phyloP scores from a whole-genome alignment of 2,888 invertebrate species.

The Pterobdella sp. region DNA sequence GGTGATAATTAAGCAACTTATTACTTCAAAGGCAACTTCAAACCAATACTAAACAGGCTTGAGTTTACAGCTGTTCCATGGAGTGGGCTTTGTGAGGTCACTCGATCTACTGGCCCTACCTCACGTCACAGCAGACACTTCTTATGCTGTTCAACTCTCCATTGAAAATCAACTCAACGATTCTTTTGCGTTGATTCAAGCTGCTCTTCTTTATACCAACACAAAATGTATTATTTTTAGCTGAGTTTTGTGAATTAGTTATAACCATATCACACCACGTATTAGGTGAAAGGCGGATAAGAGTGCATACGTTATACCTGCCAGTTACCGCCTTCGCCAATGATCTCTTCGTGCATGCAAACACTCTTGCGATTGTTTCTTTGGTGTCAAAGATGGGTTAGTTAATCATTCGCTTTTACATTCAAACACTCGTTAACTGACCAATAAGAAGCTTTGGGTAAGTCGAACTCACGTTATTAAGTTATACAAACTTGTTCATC shows the following conservation, averaged over 20 bases:
- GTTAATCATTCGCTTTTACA: conserved; percentile 37
- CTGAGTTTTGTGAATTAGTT: not conserved
- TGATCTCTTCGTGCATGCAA: conserved; percentile 79
- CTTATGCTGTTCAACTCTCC: conserved; percentile 92
- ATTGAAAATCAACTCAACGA: conserved; percentile 69
- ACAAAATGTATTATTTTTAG: conserved; percentile 61
- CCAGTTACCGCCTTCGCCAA: conserved; percentile 76
- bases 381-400: conserved; percentile 89
- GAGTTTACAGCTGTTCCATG: conserved; percentile 94
- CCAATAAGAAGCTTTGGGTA: too few relatives aligned
- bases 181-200: conserved; percentile 79
- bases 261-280: not conserved
- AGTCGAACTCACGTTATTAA: too few relatives aligned
- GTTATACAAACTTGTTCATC: too few relatives aligned
- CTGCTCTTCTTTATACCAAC: conserved; percentile 89
- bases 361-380: conserved; percentile 84
- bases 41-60: conserved; percentile 61
- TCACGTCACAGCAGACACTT: conserved; percentile 94
- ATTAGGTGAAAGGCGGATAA: conserved; percentile 81
- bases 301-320: conserved; percentile 91
- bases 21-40: too few relatives aligned
- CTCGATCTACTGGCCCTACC: conserved; percentile 90
- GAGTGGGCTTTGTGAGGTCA: conserved; percentile 96
- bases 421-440: too few relatives aligned
- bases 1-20: too few relatives aligned